A percentile compares a stretch with the other conserved stretches of the same genome.
These are phyloP conservation scores for Lepas anatifera DNA, from an alignment of 2,888 invertebrate species.

Conservation along the genomic window DNA sequence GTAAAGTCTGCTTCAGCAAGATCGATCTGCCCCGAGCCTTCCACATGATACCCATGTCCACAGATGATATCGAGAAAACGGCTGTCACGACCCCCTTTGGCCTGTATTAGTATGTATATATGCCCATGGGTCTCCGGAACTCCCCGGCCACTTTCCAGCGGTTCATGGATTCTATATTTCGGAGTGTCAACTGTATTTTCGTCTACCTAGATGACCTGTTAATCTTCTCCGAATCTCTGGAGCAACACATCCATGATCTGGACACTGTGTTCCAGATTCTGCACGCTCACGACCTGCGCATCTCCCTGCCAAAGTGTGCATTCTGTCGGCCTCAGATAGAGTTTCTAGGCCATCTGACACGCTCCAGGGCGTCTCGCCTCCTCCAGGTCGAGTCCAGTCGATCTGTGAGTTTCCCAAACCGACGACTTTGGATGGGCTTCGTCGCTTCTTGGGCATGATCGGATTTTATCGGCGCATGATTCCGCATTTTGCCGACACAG, in stretches of 20 bases:
- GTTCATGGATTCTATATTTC: neutral
- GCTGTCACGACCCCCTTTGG: slow-evolving; percentile 15
- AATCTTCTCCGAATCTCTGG: neutral
- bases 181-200: neutral
- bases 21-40: neutral
- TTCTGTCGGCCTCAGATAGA: neutral
- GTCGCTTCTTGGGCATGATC: slow-evolving; percentile 13
- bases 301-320: slow-evolving; percentile 13
- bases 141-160: neutral
- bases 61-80: neutral
- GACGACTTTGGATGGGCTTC: neutral
- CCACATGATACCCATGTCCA: neutral
- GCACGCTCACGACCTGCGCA: slow-evolving; percentile 2
- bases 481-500: slow-evolving; percentile 9
- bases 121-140: neutral
- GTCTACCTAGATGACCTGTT: slow-evolving; percentile 11
- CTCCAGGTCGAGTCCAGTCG: neutral
- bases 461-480: slow-evolving; percentile 7
- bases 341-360: slow-evolving; percentile 2
- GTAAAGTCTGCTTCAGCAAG: neutral
- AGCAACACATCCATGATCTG: slow-evolving; percentile 9
- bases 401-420: slow-evolving; percentile 7
- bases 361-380: neutral
- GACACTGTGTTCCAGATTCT: neutral
- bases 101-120: slow-evolving; percentile 12